phyloP scores from a whole-genome alignment of 2,888 invertebrate genomes.

The Leptinotarsa juncta region DNA sequence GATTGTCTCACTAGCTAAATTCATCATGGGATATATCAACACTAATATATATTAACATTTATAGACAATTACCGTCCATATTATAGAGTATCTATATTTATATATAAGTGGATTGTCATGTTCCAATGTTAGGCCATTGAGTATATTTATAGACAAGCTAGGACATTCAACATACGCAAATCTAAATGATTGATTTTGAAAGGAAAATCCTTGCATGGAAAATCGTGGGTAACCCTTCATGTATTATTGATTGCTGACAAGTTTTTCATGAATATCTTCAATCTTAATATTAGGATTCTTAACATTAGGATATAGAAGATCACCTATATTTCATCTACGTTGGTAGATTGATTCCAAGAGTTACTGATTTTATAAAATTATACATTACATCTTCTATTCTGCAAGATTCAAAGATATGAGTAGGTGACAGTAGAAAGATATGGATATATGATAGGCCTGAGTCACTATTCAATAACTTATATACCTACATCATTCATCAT shows the following conservation, averaged over 20 bases:
- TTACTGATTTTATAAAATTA: background rate
- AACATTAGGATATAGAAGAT: background rate
- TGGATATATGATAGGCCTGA: background rate
- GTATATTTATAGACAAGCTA: constrained; percentile 59
- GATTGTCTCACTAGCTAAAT: constrained; percentile 28
- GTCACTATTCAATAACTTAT: background rate
- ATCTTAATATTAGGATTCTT: background rate
- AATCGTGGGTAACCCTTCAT: background rate
- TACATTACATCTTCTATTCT: background rate
- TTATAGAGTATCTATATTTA: constrained; percentile 41
- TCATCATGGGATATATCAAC: constrained; percentile 53
- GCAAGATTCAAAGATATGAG: background rate
- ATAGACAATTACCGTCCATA: constrained; percentile 52
- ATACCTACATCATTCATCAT: background rate
- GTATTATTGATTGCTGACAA: background rate
- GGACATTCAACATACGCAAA: constrained; percentile 46
- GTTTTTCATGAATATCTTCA: background rate
- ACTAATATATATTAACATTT: constrained; percentile 54
- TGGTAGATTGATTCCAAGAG: background rate
- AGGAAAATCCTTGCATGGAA: background rate
- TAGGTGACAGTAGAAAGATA: constrained; percentile 1
- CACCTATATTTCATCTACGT: background rate
- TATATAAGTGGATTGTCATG: constrained; percentile 63
- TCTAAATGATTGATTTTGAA: background rate
- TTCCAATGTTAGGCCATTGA: constrained; percentile 66